Conservation (phyloP, 2,797 vertebrate species). For the Cuculus canorus region DNA sequence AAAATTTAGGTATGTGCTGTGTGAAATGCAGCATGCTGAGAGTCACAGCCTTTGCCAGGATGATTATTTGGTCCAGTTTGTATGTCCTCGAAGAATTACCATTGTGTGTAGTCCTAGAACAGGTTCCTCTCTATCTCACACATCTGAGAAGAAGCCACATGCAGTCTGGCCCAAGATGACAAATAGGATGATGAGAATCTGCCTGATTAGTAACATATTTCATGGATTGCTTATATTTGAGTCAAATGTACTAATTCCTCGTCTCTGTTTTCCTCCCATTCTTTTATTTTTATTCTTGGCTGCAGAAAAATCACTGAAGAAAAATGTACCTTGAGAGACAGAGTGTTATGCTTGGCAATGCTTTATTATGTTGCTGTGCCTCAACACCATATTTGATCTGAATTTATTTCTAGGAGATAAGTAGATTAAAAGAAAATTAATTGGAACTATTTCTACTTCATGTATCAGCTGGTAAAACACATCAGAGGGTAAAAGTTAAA, state of each 20-base stretch:
- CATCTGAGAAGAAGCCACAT: neutral
- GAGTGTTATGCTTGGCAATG: neutral
- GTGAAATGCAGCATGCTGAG: neutral
- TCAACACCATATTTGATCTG: neutral
- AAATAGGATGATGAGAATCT: constrained; percentile 12
- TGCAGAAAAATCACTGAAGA: neutral
- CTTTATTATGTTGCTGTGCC: neutral
- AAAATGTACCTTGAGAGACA: constrained; percentile 34
- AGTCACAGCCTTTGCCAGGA: neutral
- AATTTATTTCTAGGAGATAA: constrained; percentile 13
- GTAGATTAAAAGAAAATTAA: constrained; percentile 13
- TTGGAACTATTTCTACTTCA: constrained; percentile 2
- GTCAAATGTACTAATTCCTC: constrained; percentile 9
- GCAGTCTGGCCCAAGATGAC: neutral
- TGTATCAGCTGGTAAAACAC: neutral
- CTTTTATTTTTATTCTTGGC: constrained; percentile 34
- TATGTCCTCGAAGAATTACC: neutral
- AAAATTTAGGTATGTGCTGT: neutral
- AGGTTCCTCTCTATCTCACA: neutral
- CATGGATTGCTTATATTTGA: constrained; percentile 15
- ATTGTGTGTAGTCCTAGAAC: neutral
- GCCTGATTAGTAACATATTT: constrained; percentile 33
- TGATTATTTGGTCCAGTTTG: neutral
- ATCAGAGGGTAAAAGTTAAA: constrained; percentile 16
- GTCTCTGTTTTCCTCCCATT: neutral